Conservation (phyloP, 1,140 invertebrate genomes). For the Trichomalopsis sarcophagae region DNA sequence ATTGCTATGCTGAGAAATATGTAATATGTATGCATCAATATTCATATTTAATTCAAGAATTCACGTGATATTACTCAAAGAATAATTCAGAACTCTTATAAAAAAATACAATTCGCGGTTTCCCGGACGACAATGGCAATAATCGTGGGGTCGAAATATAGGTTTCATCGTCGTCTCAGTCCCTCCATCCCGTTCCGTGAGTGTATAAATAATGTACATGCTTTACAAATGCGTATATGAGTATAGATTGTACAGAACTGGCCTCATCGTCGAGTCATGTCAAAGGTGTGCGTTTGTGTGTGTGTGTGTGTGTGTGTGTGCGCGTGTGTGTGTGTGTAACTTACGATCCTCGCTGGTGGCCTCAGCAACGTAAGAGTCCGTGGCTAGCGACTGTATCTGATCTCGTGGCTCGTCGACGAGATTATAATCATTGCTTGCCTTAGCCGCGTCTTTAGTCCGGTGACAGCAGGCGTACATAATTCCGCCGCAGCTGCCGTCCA, state of each 20-base stretch:
- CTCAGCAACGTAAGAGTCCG: slow-evolving; percentile 74
- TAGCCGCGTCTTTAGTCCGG: slow-evolving; percentile 78
- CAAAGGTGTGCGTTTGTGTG: not conserved
- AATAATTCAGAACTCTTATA: too few species aligned
- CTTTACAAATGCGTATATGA: too few species aligned
- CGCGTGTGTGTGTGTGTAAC: slow-evolving; percentile 57
- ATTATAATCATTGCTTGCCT: slow-evolving; percentile 75
- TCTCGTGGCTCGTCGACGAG: slow-evolving; percentile 79
- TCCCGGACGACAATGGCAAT: too few species aligned
- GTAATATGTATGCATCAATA: too few species aligned
- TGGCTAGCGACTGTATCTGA: slow-evolving; percentile 76
- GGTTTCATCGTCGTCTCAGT: not conserved
- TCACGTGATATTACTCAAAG: too few species aligned
- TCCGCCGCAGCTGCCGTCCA: slow-evolving; percentile 89
- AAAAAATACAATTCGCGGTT: too few species aligned
- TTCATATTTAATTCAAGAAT: too few species aligned
- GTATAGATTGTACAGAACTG: not conserved
- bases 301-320: not conserved
- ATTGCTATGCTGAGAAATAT: too few species aligned
- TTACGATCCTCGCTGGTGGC: slow-evolving; percentile 73
- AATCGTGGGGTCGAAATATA: too few species aligned
- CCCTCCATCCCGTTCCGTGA: not conserved
- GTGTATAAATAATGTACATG: not conserved
- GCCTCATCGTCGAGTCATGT: slow-evolving; percentile 6
- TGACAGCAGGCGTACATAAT: slow-evolving; percentile 92